Conservation (phyloP, 2,888 invertebrate species). For the Philaethria dido region DNA sequence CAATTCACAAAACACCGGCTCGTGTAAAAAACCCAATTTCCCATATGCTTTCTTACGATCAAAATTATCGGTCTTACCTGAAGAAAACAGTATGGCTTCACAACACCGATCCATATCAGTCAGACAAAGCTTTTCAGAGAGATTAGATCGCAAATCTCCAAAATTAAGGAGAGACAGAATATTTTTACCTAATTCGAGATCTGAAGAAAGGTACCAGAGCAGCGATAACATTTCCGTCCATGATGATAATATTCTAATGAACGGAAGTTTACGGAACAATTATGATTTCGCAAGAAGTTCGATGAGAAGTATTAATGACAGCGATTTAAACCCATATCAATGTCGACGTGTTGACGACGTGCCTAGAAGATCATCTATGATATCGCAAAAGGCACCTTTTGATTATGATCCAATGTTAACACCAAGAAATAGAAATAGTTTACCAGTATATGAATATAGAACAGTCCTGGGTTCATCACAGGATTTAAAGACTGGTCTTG, state of each 20-base stretch:
- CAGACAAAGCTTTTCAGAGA: constrained; percentile 81
- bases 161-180: constrained; percentile 72
- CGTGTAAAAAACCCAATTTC: constrained; percentile 86
- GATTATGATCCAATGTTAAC: constrained; percentile 80
- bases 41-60: constrained; percentile 91
- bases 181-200: constrained; percentile 79
- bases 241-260: constrained; percentile 75
- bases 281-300: constrained; percentile 71
- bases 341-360: constrained; percentile 64
- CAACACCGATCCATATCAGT: constrained; percentile 77
- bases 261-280: constrained; percentile 65
- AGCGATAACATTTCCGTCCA: constrained; percentile 78
- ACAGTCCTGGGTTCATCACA: constrained; percentile 69
- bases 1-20: constrained; percentile 71
- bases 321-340: constrained; percentile 63
- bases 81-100: constrained; percentile 86
- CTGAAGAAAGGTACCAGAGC: constrained; percentile 85
- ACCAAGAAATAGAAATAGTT: constrained; percentile 78
- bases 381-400: constrained; percentile 71
- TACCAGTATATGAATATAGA: constrained; percentile 77
- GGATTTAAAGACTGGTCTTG: constrained; percentile 71
- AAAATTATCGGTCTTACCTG: constrained; percentile 89
- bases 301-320: constrained; percentile 73
- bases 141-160: constrained; percentile 75
- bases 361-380: constrained; percentile 74